Evolutionary conservation across 2,888 invertebrate species (phyloP), one percentile per base, ranked within the genome.

Genomic region (Chymomyza caudatula): DNA sequence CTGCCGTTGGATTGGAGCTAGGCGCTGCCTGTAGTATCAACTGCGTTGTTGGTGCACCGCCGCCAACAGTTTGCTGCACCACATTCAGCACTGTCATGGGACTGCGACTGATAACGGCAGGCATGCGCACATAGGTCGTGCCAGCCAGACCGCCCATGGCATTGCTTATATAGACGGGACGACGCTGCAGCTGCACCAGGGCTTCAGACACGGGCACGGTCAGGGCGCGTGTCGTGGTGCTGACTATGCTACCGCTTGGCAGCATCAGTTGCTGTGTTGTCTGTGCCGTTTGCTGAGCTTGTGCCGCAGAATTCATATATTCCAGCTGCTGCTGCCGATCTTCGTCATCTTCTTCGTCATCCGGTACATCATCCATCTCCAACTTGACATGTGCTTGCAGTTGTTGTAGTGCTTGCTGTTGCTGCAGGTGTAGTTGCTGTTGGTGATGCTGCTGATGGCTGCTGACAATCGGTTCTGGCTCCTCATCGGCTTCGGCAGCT

Each of bases 81-180:
- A 88, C 88, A 78, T 88, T 88, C 25, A 88, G 64, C 25, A 88
- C 87, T 15, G 88, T 81, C 88, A 88, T 88, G 25, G 88, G 86
- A 71, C 80, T 88, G 42, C 88, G 86, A 67, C 85, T 87, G 54
- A 87, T 85, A 3, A 87, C 86, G 0, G 88, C 83, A 1, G 88
- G 88, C 88, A 88, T 88, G 0, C 88, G 85, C 2, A 88, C 87
- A 60, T 88, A 87, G 11, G 88, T 86, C 17, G 88, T 77, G 17
- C 87, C 87, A 1, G 85, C 73, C 29, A 88, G 52, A 3, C 77
- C 79, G 53, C 80, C 78, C 57, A 88, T 72, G 0, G 87, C 84
- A 60, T 88, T 88, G 71, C 88, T 88, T 3, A 88, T 88, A 63
- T 88, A 88, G 13, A 88, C 88, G n/a, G 88, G 88, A 19, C 88